A percentile compares a stretch with the other conserved stretches of the same genome.
phyloP scores from a whole-genome alignment of 2,888 invertebrate species.

The Lottia scabra region DNA sequence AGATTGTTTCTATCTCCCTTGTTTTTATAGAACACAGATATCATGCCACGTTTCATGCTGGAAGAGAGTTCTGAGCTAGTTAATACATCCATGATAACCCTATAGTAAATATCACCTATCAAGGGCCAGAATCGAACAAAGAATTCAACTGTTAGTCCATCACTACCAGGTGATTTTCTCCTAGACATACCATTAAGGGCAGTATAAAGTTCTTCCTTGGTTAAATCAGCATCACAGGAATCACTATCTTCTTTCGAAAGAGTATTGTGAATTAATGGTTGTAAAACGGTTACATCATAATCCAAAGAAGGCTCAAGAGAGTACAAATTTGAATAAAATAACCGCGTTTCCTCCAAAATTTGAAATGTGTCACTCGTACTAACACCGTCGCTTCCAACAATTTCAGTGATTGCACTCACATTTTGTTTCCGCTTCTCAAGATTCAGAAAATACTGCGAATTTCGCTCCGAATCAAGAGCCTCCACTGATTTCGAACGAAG shows the following conservation, averaged over 20 bases:
- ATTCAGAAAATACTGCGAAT: constrained; percentile 17
- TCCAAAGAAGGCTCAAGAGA: constrained; percentile 5
- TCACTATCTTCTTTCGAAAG: constrained; percentile 3
- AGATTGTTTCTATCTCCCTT: no score
- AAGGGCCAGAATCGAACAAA: constrained; percentile 6
- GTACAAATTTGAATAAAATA: constrained; percentile 12
- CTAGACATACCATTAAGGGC: constrained; percentile 7
- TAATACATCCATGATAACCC: neutral
- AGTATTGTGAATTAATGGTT: neutral
- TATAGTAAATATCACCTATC: neutral
- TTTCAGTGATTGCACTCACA: constrained; percentile 6
- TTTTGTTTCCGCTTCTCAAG: constrained; percentile 12
- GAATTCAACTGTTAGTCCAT: constrained; percentile 5
- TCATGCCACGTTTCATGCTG: no score
- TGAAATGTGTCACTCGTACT: neutral
- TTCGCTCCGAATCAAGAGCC: neutral
- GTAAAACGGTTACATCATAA: no score
- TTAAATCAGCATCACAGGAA: neutral
- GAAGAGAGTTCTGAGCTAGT: no score
- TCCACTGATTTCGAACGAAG: neutral
- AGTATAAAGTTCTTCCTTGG: neutral
- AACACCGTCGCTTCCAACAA: neutral
- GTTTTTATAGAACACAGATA: no score
- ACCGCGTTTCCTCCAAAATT: neutral
- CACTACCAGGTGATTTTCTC: constrained; percentile 9